Conservation (phyloP, 2,888 invertebrate genomes). For the Dasysyrphus albostriatus region DNA sequence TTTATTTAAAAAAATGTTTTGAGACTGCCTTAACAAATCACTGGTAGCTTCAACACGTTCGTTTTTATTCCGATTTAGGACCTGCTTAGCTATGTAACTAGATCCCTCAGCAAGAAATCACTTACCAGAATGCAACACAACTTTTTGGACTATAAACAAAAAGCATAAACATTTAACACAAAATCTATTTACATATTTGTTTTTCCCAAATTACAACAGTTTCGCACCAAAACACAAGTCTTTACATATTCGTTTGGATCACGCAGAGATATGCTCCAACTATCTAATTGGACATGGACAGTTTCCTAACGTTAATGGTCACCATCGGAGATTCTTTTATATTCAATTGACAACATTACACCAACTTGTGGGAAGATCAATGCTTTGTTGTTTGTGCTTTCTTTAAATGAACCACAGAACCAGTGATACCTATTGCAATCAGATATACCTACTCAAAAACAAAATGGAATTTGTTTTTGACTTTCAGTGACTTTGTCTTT, state of each 20-base stretch:
- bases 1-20: too few relatives aligned
- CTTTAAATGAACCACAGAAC: neutral
- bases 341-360: constrained; percentile 19
- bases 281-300: constrained; percentile 55
- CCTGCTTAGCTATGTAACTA: too few relatives aligned
- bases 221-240: constrained; percentile 30
- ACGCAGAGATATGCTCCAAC: constrained; percentile 21
- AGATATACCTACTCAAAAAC: constrained; percentile 6
- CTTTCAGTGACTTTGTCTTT: neutral
- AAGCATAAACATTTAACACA: neutral
- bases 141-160: neutral
- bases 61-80: too few relatives aligned
- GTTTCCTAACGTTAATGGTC: constrained; percentile 28
- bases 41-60: too few relatives aligned
- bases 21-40: too few relatives aligned
- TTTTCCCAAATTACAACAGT: constrained; percentile 54
- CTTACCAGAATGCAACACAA: neutral
- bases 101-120: too few relatives aligned
- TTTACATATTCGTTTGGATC: constrained; percentile 30
- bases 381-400: constrained; percentile 18
- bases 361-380: constrained; percentile 42
- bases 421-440: constrained; percentile 44
- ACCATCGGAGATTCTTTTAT: neutral
- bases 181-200: constrained; percentile 24
- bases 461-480: constrained; percentile 9